Base-by-base conservation (phyloP, 2,113 vertebrate genomes). In the Caranx ignobilis region DNA sequence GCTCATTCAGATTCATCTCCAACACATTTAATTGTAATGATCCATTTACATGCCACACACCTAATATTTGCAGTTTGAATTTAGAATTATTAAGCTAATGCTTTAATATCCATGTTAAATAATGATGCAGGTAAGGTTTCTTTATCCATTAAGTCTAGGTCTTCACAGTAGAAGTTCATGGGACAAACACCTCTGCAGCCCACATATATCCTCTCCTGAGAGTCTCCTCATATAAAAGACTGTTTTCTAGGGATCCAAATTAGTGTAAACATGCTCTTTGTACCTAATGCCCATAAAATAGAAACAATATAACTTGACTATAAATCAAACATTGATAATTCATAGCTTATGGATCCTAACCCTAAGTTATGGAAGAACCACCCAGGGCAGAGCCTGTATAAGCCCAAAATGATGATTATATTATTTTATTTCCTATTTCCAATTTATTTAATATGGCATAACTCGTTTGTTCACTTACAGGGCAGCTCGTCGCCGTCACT, bases 1-100 rank as follows among this genome's bases (percentile, higher is more conserved):
- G 87, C 56, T 75, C 79, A 48, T 74, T 72, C 12, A 52, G 48
- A 21, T 66, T 65, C 0, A 31, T 37, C 6, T 26, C 6, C 4
- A 32, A 47, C 34, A 55, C 35, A 82, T 35, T 21, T 52, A 3
- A 32, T 47, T 10, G 10, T 55, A 55, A 21, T 41, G 10, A 19
- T 45, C 35, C 43, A 16, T 61, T 61, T 37, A 26, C 31, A 55
- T 47, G 9, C 6, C 2, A 37, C 5, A 19, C 5, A 6, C 47
- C 47, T 18, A 6, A 48, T 48, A 48, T 68, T 56, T 50, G 10
- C 11, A 15, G 39, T 50, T 26, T 26, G 26, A 5, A 11, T 50
- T 16, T 48, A 3, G 15, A 41, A 2, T 57, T 21, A 35, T 60
- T 56, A 9, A 56, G 6, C 21, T 55, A 31, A 47, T 12, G 18